These are phyloP conservation scores for Setipinna tenuifilis DNA, from an alignment of 2,797 vertebrate species.

Conservation along the genomic window DNA sequence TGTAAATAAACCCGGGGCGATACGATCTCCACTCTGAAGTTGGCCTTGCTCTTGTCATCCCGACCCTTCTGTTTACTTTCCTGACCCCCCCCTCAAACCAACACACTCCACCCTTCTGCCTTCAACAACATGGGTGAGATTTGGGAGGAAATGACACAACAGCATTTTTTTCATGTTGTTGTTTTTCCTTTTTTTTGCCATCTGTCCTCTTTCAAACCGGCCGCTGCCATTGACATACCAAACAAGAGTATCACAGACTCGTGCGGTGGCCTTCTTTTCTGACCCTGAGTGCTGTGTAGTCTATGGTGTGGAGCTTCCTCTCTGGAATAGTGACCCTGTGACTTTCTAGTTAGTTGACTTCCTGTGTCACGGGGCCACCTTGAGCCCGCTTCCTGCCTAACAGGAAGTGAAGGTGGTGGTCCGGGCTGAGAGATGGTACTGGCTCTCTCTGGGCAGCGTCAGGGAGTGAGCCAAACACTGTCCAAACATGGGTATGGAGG, in stretches of 20 bases:
- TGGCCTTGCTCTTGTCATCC: conserved; percentile 18
- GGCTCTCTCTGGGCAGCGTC: too few species aligned
- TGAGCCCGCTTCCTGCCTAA: conserved; percentile 66
- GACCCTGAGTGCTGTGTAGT: background rate
- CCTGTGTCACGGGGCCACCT: conserved; percentile 63
- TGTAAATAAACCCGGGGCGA: conserved; percentile 66
- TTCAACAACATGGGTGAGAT: conserved; percentile 32
- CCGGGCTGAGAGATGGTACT: too few species aligned
- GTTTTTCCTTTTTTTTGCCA: background rate
- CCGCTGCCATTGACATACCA: background rate
- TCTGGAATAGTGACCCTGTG: conserved; percentile 53
- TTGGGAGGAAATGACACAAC: conserved; percentile 38
- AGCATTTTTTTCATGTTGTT: background rate
- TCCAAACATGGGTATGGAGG: background rate
- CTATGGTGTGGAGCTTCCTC: conserved; percentile 17
- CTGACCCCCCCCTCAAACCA: background rate
- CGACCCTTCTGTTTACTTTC: conserved; percentile 41
- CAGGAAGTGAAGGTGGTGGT: conserved; percentile 63
- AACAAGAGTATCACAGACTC: conserved; percentile 2
- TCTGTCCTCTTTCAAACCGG: background rate
- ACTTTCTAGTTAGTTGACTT: conserved; percentile 60
- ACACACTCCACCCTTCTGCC: conserved; percentile 4
- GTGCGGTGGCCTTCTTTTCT: background rate
- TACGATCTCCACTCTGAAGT: conserved; percentile 26
- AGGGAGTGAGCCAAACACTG: conserved; percentile 18